Evolutionary conservation across 2,797 vertebrate species (phyloP), one percentile per base, ranked within the genome.

Genomic region (Hafferia zeledoni): DNA sequence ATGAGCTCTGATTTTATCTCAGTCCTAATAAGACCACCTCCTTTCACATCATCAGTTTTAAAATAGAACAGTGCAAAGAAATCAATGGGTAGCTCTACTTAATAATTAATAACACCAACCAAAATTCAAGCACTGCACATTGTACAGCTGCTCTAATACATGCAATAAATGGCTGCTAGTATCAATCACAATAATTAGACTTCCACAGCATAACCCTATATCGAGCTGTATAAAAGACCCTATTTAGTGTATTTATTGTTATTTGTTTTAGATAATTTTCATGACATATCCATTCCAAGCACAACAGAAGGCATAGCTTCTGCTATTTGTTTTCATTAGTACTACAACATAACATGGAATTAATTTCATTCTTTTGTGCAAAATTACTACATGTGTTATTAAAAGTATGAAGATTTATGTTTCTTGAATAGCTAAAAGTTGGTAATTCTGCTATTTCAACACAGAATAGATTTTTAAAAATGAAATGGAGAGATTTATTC

Each of bases 11-110:
- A 33, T 81, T 94, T 96, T 72, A 80, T 53, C 46, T 77, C 70
- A 88, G 33, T 31, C 47, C 18, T 72, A 41, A 20, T 67, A 90
- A 79, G 24, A 83, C 49, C 50, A 50, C 63, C 65, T 90, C 47
- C 70, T 79, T 91, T 90, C 91, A 89, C 24, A 72, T 17, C 46
- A 94, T 52, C 79, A 74, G 25, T 85, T 94, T 88, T 87, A 82
- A 95, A 94, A 91, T 7, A 72, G 67, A 91, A 52, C 18, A 57
- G 33, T 39, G 27, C 46, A 89, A 94, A 83, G 63, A 64, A 95
- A 89, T 71, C 77, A 71, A 3, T 84, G 43, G 31, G 30, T 17
- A 95, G 4, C 23, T 65, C 69, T 63, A 68, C n/a, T 84, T 70
- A 83, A 89, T 71, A 85, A 75, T 87, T 81, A 63, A 84, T 70